Evolutionary conservation across 2,888 invertebrate genomes (phyloP), one percentile per base, ranked within the genome.

Genomic region (Odontomyia ornata): DNA sequence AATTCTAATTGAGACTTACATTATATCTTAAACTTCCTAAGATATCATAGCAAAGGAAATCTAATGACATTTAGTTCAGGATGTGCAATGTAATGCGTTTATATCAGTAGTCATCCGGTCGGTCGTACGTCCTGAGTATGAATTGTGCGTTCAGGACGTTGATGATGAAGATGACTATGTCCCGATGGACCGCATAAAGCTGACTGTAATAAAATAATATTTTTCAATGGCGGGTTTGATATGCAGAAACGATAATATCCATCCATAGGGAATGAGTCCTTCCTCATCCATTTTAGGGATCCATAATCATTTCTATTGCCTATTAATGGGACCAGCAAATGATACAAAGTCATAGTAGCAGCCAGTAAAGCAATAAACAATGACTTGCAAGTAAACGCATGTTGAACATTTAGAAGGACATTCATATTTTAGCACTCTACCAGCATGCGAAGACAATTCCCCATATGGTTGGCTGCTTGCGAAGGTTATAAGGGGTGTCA

Each of bases 51-150:
- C 47, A 71, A 4, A n/a, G 27, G 71, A 47, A 56, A 76, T 76
- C 62, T 77, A 76, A 77, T 77, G 77, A 71, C 62, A 60, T 56
- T 62, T 75, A 77, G 76, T 77, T 77, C 76, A 75, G 77, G 71
- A 73, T 52, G 65, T 52, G 43, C 64, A 77, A 43, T 77, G 27
- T 73, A 30, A 73, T 71, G 47, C 47, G 71, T 71, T 27, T 27
- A 47, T 71, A 47, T 23, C 47, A 71, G 27, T 25, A 47, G 25
- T 13, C 28, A n/a, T 71, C 71, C 71, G 71, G 71, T 25, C 47
- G 27, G n/a, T 9, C 47, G 47, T 71, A n/a, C 25, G 71, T 52
- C 27, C 25, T 52, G n/a, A 47, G 28, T 36, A 60, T 65, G 69
- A 36, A 65, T 75, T 43, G 62, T 36, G 36, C 36, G 36, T 36